Evolutionary conservation across 2,113 vertebrate genomes (phyloP).

Genomic region (Maccullochella peelii): DNA sequence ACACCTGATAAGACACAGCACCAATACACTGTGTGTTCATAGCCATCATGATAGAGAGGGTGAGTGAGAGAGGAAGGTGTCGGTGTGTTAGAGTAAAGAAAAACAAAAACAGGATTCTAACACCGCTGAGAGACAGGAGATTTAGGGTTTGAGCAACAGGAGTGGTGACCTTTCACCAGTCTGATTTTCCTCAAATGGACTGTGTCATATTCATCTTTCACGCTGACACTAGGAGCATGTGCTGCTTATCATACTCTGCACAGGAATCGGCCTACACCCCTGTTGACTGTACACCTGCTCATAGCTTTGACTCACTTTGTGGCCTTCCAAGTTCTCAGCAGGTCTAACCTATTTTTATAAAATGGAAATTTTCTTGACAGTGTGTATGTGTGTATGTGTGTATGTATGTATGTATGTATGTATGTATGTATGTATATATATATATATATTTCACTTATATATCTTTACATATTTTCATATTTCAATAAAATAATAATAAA

Average conservation of each 20-base stretch:
- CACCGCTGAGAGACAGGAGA: slow-evolving; percentile 26
- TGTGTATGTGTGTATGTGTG: too few species aligned
- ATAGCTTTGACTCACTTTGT: slow-evolving; percentile 48
- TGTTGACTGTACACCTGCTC: slow-evolving; percentile 67
- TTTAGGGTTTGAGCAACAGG: slow-evolving; percentile 44
- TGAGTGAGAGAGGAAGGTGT: slow-evolving; percentile 2
- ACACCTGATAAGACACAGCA: background rate
- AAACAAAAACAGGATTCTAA: background rate
- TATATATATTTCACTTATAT: too few species aligned
- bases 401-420: too few species aligned
- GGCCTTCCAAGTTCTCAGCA: slow-evolving; percentile 29
- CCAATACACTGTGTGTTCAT: background rate
- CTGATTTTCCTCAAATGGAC: slow-evolving; percentile 1
- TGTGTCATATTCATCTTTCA: slow-evolving; percentile 19
- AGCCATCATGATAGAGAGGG: background rate
- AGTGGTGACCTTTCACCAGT: slow-evolving; percentile 13
- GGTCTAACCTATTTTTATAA: slow-evolving; percentile 35
- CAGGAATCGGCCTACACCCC: slow-evolving; percentile 27
- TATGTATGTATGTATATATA: too few species aligned
- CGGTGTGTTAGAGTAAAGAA: slow-evolving; percentile 1
- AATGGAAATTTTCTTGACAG: background rate
- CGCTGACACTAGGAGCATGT: background rate
- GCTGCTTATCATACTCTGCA: slow-evolving; percentile 23
- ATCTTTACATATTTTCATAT: too few species aligned
- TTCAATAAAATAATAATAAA: too few species aligned